A percentile compares a stretch with the other conserved stretches of the same genome.
Evolutionary conservation across 2,113 vertebrate species (phyloP).

Genomic region (Mionectes macconnelli): DNA sequence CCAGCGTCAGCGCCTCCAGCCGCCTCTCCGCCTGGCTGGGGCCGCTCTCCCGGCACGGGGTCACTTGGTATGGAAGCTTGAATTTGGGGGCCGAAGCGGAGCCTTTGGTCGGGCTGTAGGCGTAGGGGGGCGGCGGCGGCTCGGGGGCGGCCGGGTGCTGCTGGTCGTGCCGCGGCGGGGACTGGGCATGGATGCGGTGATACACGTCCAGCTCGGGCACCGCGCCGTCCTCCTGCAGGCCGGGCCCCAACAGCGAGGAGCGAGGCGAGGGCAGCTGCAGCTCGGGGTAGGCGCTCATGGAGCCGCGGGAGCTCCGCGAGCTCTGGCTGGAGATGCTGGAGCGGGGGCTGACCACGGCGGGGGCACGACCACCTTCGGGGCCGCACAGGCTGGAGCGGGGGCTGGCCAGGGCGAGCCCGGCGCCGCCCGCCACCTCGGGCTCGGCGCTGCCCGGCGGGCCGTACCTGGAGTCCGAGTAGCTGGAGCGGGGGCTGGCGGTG

Average conservation of each 20-base stretch:
- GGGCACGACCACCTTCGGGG: conserved; percentile 53
- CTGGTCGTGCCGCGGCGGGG: conserved; percentile 73
- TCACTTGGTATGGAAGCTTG: conserved; percentile 88
- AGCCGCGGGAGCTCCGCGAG: conserved; percentile 87
- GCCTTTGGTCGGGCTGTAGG: conserved; percentile 73
- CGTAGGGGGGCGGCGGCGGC: conserved; percentile 63
- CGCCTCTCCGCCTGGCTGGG: conserved; percentile 90
- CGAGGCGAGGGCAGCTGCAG: conserved; percentile 83
- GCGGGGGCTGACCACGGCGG: conserved; percentile 81
- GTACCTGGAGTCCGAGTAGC: conserved; percentile 81
- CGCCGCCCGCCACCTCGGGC: background rate
- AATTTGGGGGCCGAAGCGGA: conserved; percentile 77
- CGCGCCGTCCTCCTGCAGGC: conserved; percentile 75
- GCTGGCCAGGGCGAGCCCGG: conserved; percentile 72
- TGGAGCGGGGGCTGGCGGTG: conserved; percentile 82
- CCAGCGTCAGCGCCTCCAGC: conserved; percentile 92
- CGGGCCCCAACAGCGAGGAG: conserved; percentile 79
- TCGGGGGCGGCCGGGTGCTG: conserved; percentile 50
- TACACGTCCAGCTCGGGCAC: conserved; percentile 77
- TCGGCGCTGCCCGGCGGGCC: conserved; percentile 70
- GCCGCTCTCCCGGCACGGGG: conserved; percentile 84
- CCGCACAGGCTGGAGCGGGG: conserved; percentile 88
- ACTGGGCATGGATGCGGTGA: conserved; percentile 74
- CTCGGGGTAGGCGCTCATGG: conserved; percentile 87
- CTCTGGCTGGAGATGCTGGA: conserved; percentile 92